A percentile compares a stretch with the other conserved stretches of the same genome.
Conservation (phyloP, 2,888 invertebrate genomes). For the Torymus auratus region DNA sequence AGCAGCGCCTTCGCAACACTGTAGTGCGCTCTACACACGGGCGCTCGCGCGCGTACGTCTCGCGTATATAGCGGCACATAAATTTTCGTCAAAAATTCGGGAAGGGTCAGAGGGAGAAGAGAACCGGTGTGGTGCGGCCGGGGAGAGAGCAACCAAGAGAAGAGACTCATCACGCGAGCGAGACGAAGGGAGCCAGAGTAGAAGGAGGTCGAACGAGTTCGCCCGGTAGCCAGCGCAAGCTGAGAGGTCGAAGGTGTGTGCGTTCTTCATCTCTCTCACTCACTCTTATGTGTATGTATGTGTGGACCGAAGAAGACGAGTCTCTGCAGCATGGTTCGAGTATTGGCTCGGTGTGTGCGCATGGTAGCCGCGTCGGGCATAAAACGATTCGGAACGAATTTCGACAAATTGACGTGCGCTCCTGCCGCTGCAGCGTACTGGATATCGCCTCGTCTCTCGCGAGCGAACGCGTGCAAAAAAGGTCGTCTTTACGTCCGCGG, state of each 20-base stretch:
- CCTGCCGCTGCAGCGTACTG: constrained; percentile 58
- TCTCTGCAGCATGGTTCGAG: too few relatives aligned
- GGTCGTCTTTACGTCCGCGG: constrained; percentile 51
- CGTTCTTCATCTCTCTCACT: not conserved
- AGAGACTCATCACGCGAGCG: constrained; percentile 56
- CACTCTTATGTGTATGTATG: too few relatives aligned
- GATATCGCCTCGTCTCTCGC: constrained; percentile 53
- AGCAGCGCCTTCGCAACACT: constrained; percentile 23
- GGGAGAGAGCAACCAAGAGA: not conserved
- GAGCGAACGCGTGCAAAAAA: constrained; percentile 59
- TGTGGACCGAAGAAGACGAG: too few relatives aligned
- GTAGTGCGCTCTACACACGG: constrained; percentile 6
- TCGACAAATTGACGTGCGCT: constrained; percentile 76
- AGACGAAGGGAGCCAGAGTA: not conserved
- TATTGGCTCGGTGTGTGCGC: constrained; percentile 28
- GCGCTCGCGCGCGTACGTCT: not conserved
- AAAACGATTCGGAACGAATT: constrained; percentile 77
- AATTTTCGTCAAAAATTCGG: constrained; percentile 58
- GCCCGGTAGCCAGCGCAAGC: constrained; percentile 56
- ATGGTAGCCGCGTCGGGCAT: constrained; percentile 63
- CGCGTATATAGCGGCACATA: constrained; percentile 53
- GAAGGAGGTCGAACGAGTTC: constrained; percentile 51
- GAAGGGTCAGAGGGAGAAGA: constrained; percentile 38
- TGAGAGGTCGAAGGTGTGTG: constrained; percentile 62
- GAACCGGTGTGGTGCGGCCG: too few relatives aligned